A percentile compares a stretch with the other conserved stretches of the same genome.
Conservation (phyloP, 2,113 vertebrate species). For the Corythornis cristatus region DNA sequence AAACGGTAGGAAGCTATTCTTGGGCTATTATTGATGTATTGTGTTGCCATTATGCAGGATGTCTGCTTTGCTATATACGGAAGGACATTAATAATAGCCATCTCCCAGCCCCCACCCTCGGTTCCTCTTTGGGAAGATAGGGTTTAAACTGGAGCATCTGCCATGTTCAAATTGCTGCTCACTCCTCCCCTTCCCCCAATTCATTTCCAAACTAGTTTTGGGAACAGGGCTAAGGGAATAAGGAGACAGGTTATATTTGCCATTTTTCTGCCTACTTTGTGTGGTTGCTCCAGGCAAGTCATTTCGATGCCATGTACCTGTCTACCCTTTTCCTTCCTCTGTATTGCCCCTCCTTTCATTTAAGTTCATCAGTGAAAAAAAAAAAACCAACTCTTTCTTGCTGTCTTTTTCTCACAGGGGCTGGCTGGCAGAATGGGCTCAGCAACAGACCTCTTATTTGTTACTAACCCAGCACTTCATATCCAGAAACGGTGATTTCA, state of each 20-base stretch:
- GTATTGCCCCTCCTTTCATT: not conserved
- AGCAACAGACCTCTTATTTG: constrained; percentile 28
- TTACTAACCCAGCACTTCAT: not conserved
- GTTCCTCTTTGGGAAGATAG: constrained; percentile 19
- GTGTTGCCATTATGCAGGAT: constrained; percentile 49
- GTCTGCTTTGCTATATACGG: constrained; percentile 53
- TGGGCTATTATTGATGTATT: constrained; percentile 57
- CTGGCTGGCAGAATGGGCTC: not conserved
- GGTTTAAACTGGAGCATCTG: constrained; percentile 54
- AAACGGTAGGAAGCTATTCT: constrained; percentile 60
- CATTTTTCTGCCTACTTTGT: not conserved
- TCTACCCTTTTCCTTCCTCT: not conserved
- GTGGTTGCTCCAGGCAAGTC: constrained; percentile 9
- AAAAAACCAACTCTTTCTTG: not conserved
- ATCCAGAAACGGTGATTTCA: not conserved
- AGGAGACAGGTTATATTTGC: constrained; percentile 1
- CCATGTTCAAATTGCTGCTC: constrained; percentile 15
- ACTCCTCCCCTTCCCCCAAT: constrained; percentile 13
- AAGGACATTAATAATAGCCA: constrained; percentile 53
- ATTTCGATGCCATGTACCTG: not conserved
- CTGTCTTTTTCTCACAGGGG: constrained; percentile 6
- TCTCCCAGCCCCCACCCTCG: constrained; percentile 45
- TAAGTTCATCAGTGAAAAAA: not conserved
- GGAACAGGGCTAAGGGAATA: constrained; percentile 5
- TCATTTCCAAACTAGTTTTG: constrained; percentile 40